These are phyloP conservation scores for Sphyrna mokarran DNA, from an alignment of 2,113 vertebrate genomes.

Conservation along the genomic window DNA sequence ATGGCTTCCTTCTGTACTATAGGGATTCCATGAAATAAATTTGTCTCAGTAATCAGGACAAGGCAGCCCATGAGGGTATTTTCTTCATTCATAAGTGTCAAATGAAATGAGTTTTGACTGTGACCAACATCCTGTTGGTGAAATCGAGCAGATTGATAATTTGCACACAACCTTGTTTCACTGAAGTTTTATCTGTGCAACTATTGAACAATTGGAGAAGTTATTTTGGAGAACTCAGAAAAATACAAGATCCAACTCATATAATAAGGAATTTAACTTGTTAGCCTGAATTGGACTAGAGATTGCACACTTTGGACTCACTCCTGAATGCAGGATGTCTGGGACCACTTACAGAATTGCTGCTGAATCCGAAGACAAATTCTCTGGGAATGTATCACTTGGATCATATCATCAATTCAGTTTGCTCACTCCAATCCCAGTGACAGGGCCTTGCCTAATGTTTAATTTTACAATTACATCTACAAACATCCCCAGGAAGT, in stretches of 20 bases:
- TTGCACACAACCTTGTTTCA: background rate
- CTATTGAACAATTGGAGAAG: background rate
- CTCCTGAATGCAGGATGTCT: background rate
- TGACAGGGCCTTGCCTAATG: background rate
- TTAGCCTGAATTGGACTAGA: background rate
- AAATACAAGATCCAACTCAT: background rate
- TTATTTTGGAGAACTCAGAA: background rate
- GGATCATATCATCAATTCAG: background rate
- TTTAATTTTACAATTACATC: background rate
- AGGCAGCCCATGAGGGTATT: background rate
- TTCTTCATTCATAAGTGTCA: background rate
- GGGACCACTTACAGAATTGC: background rate
- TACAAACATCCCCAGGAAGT: background rate
- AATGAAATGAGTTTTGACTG: background rate
- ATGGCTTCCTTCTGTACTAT: too few species aligned
- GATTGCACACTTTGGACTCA: background rate
- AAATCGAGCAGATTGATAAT: background rate
- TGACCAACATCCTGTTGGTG: background rate
- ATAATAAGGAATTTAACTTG: background rate
- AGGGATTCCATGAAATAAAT: too few species aligned
- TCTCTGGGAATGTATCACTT: background rate
- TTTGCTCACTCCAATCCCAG: background rate
- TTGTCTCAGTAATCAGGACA: background rate
- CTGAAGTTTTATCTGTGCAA: background rate
- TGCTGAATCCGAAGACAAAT: background rate